Conservation (phyloP, 2,888 invertebrate genomes). For the Rhagophthalmus giganteus region DNA sequence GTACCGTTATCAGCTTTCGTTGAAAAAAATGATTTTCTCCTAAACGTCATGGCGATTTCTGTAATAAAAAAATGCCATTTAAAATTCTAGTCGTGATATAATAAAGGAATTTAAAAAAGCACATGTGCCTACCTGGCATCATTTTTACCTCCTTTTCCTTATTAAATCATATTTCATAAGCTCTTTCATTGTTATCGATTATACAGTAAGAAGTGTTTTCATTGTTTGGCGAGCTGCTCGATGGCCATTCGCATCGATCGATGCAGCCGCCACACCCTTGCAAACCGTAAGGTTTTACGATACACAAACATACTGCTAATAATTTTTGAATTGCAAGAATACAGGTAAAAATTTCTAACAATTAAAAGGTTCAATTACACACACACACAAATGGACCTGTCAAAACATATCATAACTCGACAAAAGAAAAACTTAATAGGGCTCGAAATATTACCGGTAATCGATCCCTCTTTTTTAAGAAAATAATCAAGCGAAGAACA, state of each 20-base stretch:
- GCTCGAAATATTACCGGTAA: conserved; percentile 14
- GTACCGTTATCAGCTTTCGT: conserved; percentile 20
- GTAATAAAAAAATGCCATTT: conserved; percentile 40
- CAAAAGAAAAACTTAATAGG: conserved; percentile 22
- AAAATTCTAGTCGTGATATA: background rate
- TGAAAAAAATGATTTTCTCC: conserved; percentile 1
- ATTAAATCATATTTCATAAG: background rate
- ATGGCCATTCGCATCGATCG: conserved; percentile 17
- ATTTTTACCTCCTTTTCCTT: conserved; percentile 10
- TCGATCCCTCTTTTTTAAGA: conserved; percentile 1
- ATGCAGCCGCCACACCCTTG: conserved; percentile 6
- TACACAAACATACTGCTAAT: background rate
- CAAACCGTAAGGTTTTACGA: background rate
- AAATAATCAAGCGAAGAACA: background rate
- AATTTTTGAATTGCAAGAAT: background rate
- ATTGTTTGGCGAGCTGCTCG: conserved; percentile 4
- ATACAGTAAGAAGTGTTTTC: conserved; percentile 1
- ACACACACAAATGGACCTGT: conserved; percentile 27
- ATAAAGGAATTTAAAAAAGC: no score
- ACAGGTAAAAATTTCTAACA: conserved; percentile 20
- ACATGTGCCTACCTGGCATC: no score
- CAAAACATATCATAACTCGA: conserved; percentile 37
- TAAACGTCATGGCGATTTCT: conserved; percentile 46
- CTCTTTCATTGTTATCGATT: background rate
- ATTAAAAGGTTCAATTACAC: conserved; percentile 21